A percentile compares a stretch with the other conserved stretches of the same genome.
Conservation (phyloP, 2,113 vertebrate species). For the Spizaetus ornatus region DNA sequence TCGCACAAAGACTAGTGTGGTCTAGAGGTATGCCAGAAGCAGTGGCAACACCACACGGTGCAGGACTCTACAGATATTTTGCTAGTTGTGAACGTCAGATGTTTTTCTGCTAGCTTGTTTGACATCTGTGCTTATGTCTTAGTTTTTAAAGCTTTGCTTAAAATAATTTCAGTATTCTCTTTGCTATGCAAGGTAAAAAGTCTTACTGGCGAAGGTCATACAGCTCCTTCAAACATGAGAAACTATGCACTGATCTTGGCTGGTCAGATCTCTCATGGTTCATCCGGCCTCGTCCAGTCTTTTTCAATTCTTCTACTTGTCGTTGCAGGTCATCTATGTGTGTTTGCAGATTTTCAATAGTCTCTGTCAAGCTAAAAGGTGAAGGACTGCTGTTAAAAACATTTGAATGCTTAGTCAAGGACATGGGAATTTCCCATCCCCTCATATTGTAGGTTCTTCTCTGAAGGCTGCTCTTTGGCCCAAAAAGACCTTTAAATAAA, state of each 20-base stretch:
- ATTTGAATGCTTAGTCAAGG: neutral
- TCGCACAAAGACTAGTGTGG: rapidly evolving
- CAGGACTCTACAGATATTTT: neutral
- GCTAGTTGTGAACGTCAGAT: neutral
- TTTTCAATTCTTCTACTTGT: constrained; percentile 83
- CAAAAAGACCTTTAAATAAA: neutral
- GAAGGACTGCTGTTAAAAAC: neutral
- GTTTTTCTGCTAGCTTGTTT: neutral
- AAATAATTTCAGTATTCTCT: neutral
- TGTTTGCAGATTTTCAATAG: constrained; percentile 83
- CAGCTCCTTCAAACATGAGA: constrained; percentile 88
- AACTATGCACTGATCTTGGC: constrained; percentile 78
- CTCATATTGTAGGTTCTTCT: neutral
- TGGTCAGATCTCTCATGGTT: constrained; percentile 70
- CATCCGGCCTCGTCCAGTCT: constrained; percentile 41
- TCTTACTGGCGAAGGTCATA: constrained; percentile 90
- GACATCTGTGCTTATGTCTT: neutral
- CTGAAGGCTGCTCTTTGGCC: neutral
- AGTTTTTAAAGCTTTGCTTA: neutral
- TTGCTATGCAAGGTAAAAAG: neutral
- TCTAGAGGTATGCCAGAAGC: neutral
- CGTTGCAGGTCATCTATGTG: constrained; percentile 91
- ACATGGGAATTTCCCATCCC: neutral
- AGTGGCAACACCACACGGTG: neutral
- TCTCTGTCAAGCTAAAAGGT: constrained; percentile 84